Conservation (phyloP, 2,113 vertebrate genomes). For the Megaptera novaeangliae region DNA sequence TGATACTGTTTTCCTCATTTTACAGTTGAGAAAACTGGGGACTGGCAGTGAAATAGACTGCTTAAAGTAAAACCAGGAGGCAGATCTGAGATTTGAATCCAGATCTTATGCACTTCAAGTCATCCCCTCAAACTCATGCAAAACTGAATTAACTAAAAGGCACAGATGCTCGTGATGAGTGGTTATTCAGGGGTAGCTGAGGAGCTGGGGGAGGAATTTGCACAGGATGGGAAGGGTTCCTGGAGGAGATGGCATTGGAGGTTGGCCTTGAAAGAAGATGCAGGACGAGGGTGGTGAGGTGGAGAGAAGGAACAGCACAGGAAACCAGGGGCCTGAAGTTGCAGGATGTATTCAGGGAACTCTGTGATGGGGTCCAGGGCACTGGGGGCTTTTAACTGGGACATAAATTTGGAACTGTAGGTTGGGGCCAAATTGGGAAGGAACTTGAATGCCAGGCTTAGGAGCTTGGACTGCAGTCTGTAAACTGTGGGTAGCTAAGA, state of each 20-base stretch:
- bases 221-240: not conserved
- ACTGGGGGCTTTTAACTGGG: not conserved
- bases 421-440: not conserved
- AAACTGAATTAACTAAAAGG: not conserved
- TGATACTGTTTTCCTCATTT: not conserved
- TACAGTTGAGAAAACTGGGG: not conserved
- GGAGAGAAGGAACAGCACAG: not conserved
- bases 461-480: not conserved
- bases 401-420: not conserved
- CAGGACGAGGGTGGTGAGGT: not conserved
- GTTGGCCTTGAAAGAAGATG: not conserved
- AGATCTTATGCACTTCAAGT: not conserved
- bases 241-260: not conserved
- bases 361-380: too few relatives aligned
- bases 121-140: not conserved
- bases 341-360: not conserved
- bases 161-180: not conserved
- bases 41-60: not conserved
- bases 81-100: not conserved
- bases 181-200: not conserved
- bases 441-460: not conserved
- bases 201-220: fast-evolving
- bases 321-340: not conserved
- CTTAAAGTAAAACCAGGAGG: not conserved
- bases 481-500: too few relatives aligned